These are phyloP conservation scores for Cantharis lateralis DNA, from an alignment of 2,888 invertebrate species.

Conservation along the genomic window DNA sequence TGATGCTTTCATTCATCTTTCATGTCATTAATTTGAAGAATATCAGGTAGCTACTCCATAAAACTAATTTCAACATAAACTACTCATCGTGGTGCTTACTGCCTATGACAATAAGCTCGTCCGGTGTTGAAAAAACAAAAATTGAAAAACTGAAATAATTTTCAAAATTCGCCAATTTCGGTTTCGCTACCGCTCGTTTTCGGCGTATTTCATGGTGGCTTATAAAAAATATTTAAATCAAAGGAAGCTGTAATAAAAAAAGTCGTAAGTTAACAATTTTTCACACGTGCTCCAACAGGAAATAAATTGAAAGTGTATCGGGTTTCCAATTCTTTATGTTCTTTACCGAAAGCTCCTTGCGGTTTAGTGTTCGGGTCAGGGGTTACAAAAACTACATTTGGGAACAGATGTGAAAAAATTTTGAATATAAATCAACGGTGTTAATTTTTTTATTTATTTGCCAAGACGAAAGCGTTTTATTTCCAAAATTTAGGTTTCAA, in stretches of 20 bases:
- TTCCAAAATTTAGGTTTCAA: neutral
- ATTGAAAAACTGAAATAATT: neutral
- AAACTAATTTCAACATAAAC: conserved; percentile 13
- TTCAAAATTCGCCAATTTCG: neutral
- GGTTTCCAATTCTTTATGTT: conserved; percentile 9
- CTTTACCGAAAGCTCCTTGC: conserved; percentile 6
- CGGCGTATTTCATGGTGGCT: neutral
- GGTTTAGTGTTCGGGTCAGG: conserved; percentile 9
- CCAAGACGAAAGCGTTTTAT: neutral
- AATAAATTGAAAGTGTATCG: conserved; percentile 7
- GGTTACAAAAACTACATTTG: conserved; percentile 7
- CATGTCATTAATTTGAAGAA: conserved; percentile 45
- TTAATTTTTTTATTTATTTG: neutral
- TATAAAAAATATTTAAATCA: neutral
- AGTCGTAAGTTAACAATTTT: neutral
- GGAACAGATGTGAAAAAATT: conserved; percentile 10
- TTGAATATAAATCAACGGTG: neutral
- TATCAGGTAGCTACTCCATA: conserved; percentile 43
- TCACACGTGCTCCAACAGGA: conserved; percentile 1
- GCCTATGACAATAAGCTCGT: neutral
- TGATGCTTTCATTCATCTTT: conserved; percentile 47
- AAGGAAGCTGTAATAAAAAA: neutral
- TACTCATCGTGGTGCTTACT: neutral
- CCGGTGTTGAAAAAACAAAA: neutral
- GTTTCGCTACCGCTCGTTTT: neutral